Percentiles rank a stretch among this genome's conserved stretches.
Conservation (phyloP, 2,888 invertebrate genomes). For the Panopea generosa region DNA sequence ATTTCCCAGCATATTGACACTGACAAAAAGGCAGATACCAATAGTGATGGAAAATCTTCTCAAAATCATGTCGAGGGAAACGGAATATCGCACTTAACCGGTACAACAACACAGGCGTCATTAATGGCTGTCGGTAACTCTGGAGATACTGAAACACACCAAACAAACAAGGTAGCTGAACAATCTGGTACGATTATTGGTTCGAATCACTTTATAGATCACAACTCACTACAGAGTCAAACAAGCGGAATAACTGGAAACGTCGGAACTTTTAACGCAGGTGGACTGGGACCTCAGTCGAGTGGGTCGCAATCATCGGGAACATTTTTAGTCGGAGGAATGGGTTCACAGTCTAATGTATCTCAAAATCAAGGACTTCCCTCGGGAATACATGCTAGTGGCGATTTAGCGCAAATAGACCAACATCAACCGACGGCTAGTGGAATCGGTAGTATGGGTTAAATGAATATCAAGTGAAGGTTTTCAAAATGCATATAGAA, state of each 20-base stretch:
- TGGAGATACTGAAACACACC: no score
- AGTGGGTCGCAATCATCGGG: no score
- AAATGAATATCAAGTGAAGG: no score
- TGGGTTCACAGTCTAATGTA: no score
- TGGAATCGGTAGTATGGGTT: neutral
- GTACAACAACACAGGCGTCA: neutral
- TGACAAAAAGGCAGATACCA: neutral
- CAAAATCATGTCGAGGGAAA: neutral
- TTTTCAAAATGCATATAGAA: no score
- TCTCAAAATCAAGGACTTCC: neutral
- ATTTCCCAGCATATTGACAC: neutral
- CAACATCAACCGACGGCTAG: neutral
- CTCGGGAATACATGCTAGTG: neutral
- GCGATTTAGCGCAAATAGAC: neutral
- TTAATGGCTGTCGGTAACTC: neutral
- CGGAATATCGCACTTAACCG: neutral
- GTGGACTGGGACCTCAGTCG: neutral
- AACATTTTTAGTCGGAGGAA: no score
- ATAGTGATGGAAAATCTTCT: neutral
- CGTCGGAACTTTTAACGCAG: neutral
- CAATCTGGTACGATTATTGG: neutral
- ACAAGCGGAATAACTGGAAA: neutral
- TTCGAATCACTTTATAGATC: neutral
- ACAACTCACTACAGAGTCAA: neutral
- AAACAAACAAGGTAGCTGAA: no score